Evolutionary conservation across 1,140 invertebrate species (phyloP), one percentile per base, ranked within the genome.

Genomic region (Platorchestia sp.): DNA sequence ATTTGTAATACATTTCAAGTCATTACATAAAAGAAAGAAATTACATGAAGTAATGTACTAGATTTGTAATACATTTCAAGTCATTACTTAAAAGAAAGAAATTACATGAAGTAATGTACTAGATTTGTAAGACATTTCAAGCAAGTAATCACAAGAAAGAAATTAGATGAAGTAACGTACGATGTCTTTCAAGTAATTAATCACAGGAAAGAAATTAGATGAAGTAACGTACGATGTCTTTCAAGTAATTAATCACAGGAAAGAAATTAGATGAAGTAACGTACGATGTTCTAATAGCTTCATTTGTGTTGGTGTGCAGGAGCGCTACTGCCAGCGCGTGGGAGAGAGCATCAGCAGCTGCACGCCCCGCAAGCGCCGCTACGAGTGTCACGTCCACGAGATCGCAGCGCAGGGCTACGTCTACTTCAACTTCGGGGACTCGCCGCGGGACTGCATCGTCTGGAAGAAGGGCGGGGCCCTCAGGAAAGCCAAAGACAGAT

Each of bases 301-400:
- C 42, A 10, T 5, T 89, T 44, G 10, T 89, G 10, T 43, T 89
- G 7, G n/a, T 89, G n/a, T 19, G 27, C 87, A 89, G 87, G 42
- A 89, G 41, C n/a, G 43, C 5, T 89, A 89, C 87, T 89, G 87
- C 87, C 5, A 42, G 22, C 36, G 43, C 3, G 27, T 41, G 6
- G n/a, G 41, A 22, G 87, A 89, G 6, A 44, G 27, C 87, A 42
- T 89, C n/a, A 41, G n/a, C 14, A 89, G n/a, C 41, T 89, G 87
- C 41, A 41, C 16, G 41, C 87, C 87, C 0, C 87, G 87, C n/a
- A 41, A 27, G 43, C n/a, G 41, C 3, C n/a, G 43, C 27, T 89
- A 42, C 87, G 87, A 89, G 43, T 89, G 87, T 44, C 87, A 89
- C 87, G 42, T 89, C 3, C 87, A 89, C n/a, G 87, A 89, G 43